Conservation (phyloP, 2,113 vertebrate species). For the Ivindomyrus marchei region DNA sequence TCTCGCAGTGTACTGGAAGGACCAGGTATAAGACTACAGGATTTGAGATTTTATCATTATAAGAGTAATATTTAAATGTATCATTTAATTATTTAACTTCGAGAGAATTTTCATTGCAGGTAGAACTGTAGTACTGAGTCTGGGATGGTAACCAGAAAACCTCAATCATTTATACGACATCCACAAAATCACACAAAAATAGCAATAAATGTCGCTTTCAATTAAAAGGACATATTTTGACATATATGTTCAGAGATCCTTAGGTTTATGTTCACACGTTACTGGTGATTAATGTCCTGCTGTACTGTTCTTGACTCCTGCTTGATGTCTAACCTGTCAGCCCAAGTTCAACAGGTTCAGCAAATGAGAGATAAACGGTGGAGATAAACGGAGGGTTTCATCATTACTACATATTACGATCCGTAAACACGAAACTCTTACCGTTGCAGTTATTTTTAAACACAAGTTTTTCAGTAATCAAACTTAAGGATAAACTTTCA, state of each 20-base stretch:
- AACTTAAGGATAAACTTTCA: neutral
- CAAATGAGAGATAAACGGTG: no score
- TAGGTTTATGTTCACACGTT: neutral
- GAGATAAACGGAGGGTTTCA: neutral
- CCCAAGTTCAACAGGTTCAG: neutral
- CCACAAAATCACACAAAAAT: conserved; percentile 9
- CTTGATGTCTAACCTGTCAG: neutral
- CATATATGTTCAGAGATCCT: conserved; percentile 13
- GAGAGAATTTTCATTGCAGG: neutral
- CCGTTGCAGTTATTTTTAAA: neutral
- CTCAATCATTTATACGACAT: neutral
- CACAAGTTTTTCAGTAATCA: neutral
- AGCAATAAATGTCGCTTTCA: conserved; percentile 8
- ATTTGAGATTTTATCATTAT: neutral
- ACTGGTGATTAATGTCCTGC: neutral
- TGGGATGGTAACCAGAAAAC: neutral
- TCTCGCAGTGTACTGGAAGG: neutral
- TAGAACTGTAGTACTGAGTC: neutral
- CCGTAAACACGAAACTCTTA: neutral
- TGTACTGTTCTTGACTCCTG: neutral
- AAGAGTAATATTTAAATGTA: conserved; percentile 12
- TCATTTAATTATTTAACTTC: conserved; percentile 4
- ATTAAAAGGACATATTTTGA: conserved; percentile 18
- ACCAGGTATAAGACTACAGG: neutral
- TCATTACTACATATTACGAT: neutral